Percentiles rank a stretch among this genome's conserved stretches.
These are phyloP conservation scores for Fundulus diaphanus DNA, from an alignment of 2,797 vertebrate species.

Conservation along the genomic window DNA sequence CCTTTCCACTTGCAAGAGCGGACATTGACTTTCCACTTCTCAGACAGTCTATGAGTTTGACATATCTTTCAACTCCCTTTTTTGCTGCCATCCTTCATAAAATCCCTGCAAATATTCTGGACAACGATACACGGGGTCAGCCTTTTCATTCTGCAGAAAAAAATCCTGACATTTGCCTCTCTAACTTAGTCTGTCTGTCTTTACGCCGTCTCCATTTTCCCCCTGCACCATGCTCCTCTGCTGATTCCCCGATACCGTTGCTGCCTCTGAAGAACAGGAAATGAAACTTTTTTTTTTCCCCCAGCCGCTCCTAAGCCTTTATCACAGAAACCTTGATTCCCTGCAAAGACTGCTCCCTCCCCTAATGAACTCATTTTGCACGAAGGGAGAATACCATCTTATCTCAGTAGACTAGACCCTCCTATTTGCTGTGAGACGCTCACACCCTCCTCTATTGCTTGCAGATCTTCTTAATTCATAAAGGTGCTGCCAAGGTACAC, in stretches of 20 bases:
- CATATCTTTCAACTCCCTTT: constrained; percentile 63
- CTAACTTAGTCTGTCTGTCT: constrained; percentile 55
- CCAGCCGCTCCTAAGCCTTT: constrained; percentile 80
- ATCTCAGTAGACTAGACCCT: constrained; percentile 69
- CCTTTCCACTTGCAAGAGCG: constrained; percentile 8
- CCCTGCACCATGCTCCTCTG: constrained; percentile 57
- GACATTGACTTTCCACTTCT: constrained; percentile 32
- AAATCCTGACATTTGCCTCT: constrained; percentile 76
- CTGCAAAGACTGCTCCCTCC: constrained; percentile 74
- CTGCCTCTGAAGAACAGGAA: constrained; percentile 89
- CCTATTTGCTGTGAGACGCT: constrained; percentile 37
- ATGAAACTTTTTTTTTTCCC: constrained; percentile 89
- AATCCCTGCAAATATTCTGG: constrained; percentile 35
- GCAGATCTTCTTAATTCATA: constrained; percentile 55
- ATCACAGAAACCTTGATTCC: constrained; percentile 82
- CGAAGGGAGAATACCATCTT: constrained; percentile 78
- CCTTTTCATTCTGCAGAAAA: constrained; percentile 32
- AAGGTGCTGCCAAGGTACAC: constrained; percentile 65
- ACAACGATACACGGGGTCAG: constrained; percentile 44
- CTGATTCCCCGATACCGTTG: constrained; percentile 68
- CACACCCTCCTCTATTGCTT: constrained; percentile 33
- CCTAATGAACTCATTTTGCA: constrained; percentile 97
- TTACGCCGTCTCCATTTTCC: constrained; percentile 29
- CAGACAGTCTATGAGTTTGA: constrained; percentile 49
- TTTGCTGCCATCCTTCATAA: constrained; percentile 25